Evolutionary conservation across 2,113 vertebrate species (phyloP).

Genomic region (Ardeotis arabs): DNA sequence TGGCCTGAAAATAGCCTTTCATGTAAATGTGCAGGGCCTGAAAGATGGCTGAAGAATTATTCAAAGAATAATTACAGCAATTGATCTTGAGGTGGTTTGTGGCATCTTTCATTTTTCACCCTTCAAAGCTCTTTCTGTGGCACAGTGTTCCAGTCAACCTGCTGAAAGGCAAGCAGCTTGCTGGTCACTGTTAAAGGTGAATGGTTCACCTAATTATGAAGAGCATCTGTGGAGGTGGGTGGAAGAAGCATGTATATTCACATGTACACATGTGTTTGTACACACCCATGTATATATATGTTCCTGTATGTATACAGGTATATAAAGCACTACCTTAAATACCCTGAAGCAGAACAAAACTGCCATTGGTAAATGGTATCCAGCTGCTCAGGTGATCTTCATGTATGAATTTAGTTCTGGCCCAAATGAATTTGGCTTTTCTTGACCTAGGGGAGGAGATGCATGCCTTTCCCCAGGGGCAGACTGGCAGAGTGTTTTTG

Average conservation of each 20-base stretch:
- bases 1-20: conserved; percentile 47
- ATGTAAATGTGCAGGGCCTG: conserved; percentile 39
- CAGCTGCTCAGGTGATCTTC: not conserved
- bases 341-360: not conserved
- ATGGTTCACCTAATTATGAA: not conserved
- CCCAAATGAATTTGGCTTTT: not conserved
- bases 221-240: not conserved
- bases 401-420: not conserved
- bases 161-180: not conserved
- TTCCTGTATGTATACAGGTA: rapidly evolving
- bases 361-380: not conserved
- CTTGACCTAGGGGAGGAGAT: not conserved
- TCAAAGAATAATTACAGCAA: conserved; percentile 59
- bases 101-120: conserved; percentile 1
- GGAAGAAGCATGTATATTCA: not conserved
- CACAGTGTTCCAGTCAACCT: not conserved
- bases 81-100: conserved; percentile 64
- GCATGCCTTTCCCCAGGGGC: not conserved
- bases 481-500: not conserved
- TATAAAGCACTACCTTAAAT: no score
- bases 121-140: conserved; percentile 50
- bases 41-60: conserved; percentile 54
- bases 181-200: not conserved
- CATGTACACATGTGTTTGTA: rapidly evolving
- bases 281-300: rapidly evolving